Percentiles rank a stretch among this genome's conserved stretches.
Evolutionary conservation across 1,140 invertebrate species (phyloP).

Genomic region (Drosophila neocordata): DNA sequence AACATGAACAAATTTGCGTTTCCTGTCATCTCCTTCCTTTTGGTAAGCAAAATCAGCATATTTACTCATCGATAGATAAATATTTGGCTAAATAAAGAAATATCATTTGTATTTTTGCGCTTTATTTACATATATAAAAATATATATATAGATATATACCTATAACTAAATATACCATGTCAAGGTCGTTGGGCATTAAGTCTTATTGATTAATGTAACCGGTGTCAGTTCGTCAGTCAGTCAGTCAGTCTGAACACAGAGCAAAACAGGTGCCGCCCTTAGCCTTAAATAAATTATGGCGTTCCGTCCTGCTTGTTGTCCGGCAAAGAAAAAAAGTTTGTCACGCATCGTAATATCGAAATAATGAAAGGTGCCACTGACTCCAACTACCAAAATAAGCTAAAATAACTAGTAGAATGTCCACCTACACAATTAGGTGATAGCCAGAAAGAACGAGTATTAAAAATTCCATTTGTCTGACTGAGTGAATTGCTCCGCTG

Average conservation of each 20-base stretch:
- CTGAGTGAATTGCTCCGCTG: not conserved
- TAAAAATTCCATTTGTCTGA: conserved; percentile 62
- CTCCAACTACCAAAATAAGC: conserved; percentile 44
- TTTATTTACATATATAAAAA: not conserved
- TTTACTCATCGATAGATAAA: conserved; percentile 9
- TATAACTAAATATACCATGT: conserved; percentile 28
- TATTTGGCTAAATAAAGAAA: conserved; percentile 16
- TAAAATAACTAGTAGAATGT: conserved; percentile 19
- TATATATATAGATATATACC: conserved; percentile 19
- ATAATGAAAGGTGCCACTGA: conserved; percentile 38
- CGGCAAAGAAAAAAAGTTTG: conserved; percentile 21
- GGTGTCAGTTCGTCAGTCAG: conserved; percentile 31
- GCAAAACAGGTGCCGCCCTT: conserved; percentile 2
- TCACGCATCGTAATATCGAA: conserved; percentile 42
- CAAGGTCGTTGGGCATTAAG: conserved; percentile 33
- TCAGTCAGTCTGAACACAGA: not conserved
- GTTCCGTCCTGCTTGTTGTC: conserved; percentile 22
- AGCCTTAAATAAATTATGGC: conserved; percentile 55
- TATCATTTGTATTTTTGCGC: not conserved
- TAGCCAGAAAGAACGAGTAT: conserved; percentile 25
- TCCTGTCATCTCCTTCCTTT: not conserved
- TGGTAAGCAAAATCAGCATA: not conserved
- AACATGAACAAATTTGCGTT: not conserved
- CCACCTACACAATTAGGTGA: conserved; percentile 55
- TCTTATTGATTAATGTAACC: conserved; percentile 56